phyloP scores from a whole-genome alignment of 2,888 invertebrate species.

The Hipparchia semele region DNA sequence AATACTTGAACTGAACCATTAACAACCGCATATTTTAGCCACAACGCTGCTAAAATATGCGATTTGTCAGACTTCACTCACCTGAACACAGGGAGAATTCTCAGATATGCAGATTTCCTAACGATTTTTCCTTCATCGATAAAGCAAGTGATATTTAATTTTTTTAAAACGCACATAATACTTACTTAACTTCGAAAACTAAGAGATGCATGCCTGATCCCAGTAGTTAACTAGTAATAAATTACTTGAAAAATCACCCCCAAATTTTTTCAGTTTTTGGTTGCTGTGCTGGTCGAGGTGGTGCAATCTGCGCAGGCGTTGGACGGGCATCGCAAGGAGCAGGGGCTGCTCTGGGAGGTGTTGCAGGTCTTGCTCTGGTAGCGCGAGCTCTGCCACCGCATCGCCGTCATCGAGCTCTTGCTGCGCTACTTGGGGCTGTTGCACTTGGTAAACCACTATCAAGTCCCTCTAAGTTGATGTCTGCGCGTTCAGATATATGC shows the following conservation, averaged over 20 bases:
- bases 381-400: slow-evolving; percentile 52
- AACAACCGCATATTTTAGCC: no score
- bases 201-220: no score
- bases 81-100: no score
- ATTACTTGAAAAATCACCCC: neutral
- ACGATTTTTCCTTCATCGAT: no score
- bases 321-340: slow-evolving; percentile 61
- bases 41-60: no score
- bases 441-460: slow-evolving; percentile 57
- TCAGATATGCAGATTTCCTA: no score
- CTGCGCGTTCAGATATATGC: neutral
- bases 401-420: slow-evolving; percentile 53
- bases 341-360: slow-evolving; percentile 63
- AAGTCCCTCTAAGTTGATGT: neutral
- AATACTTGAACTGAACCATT: neutral
- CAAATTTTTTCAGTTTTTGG: slow-evolving; percentile 34
- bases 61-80: no score
- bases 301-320: slow-evolving; percentile 49
- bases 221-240: no score
- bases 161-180: no score
- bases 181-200: no score
- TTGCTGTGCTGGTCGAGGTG: slow-evolving; percentile 42
- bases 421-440: slow-evolving; percentile 67
- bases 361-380: slow-evolving; percentile 65
- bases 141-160: no score